phyloP scores from a whole-genome alignment of 2,888 invertebrate species.

The Melitaea athalia region DNA sequence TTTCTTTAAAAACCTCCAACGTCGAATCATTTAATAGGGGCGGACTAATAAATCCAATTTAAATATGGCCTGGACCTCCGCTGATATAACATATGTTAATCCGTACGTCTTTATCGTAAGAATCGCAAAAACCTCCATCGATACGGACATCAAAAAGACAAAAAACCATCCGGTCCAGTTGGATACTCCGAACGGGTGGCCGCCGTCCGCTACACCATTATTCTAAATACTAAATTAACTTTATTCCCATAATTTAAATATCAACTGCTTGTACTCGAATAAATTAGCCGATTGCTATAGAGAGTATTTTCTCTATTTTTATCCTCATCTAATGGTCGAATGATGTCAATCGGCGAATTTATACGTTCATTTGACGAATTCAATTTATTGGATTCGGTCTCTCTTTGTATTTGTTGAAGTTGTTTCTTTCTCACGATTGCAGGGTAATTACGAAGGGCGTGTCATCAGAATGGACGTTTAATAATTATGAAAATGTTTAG shows the following conservation, averaged over 20 bases:
- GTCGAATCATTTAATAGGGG: constrained; percentile 66
- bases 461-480: constrained; percentile 35
- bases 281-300: constrained; percentile 38
- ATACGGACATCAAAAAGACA: constrained; percentile 62
- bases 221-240: constrained; percentile 81
- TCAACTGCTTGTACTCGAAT: constrained; percentile 47
- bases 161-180: constrained; percentile 66
- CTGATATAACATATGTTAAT: constrained; percentile 82
- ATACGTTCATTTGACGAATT: constrained; percentile 70
- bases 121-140: constrained; percentile 76
- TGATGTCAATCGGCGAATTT: constrained; percentile 70
- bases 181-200: constrained; percentile 76
- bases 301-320: constrained; percentile 27
- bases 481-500: constrained; percentile 33
- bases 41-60: constrained; percentile 81
- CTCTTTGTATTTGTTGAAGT: constrained; percentile 47
- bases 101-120: constrained; percentile 79
- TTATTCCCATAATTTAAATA: constrained; percentile 81
- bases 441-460: constrained; percentile 41
- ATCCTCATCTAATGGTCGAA: constrained; percentile 58
- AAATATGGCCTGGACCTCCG: constrained; percentile 74
- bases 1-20: constrained; percentile 61
- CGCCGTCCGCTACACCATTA: constrained; percentile 72
- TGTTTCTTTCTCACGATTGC: constrained; percentile 63
- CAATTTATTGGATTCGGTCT: constrained; percentile 59